Evolutionary conservation across 2,797 vertebrate genomes (phyloP).

Genomic region (Characodon lateralis): DNA sequence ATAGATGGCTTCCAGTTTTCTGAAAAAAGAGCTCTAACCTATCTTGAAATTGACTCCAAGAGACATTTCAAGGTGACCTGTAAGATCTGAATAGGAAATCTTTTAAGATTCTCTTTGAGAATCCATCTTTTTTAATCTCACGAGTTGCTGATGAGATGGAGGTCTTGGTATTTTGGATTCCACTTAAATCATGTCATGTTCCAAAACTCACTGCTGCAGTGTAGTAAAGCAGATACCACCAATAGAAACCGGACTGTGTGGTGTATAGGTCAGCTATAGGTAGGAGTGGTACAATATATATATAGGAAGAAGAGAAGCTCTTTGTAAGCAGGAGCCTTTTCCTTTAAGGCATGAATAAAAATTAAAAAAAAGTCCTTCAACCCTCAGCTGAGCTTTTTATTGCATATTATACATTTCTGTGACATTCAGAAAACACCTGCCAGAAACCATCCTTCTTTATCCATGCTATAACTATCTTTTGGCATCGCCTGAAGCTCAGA

Average conservation of each 20-base stretch:
- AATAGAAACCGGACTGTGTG: not conserved
- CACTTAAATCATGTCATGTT: not conserved
- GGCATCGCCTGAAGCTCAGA: not conserved
- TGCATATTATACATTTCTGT: not conserved
- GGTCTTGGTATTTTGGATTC: not conserved
- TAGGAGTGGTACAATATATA: not conserved
- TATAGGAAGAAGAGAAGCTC: not conserved
- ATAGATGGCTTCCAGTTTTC: not conserved
- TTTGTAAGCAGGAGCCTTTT: not conserved
- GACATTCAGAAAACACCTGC: not conserved
- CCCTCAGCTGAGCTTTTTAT: not conserved
- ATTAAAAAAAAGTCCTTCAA: not conserved
- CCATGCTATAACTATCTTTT: not conserved
- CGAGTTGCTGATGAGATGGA: not conserved
- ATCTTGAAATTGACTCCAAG: not conserved
- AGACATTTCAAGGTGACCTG: not conserved
- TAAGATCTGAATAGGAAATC: not conserved
- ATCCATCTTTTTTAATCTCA: not conserved
- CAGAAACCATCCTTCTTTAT: not conserved
- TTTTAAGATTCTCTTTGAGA: not conserved
- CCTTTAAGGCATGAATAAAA: not conserved
- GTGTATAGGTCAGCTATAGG: not conserved
- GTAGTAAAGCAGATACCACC: not conserved
- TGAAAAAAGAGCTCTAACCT: not conserved
- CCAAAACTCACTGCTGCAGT: not conserved